phyloP scores from a whole-genome alignment of 2,888 invertebrate genomes.

The Hermaeophaga mercurialis region DNA sequence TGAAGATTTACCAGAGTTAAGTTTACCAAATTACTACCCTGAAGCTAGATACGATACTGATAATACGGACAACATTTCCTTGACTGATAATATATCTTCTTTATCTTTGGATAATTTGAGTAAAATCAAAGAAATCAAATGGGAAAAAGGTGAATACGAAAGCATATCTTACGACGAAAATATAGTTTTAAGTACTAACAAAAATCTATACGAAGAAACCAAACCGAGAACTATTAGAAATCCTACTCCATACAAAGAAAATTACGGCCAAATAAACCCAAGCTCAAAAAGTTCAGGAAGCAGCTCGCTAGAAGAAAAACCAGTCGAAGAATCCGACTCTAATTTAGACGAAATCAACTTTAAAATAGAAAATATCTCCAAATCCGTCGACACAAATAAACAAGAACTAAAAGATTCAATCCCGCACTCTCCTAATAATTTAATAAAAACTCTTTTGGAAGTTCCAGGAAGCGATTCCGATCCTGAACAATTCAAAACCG shows the following conservation, averaged over 20 bases:
- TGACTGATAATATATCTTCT: constrained; percentile 54
- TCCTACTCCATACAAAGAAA: constrained; percentile 46
- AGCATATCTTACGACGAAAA: constrained; percentile 56
- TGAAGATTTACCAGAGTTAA: constrained; percentile 52
- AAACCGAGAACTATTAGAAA: constrained; percentile 54
- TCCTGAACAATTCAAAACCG: constrained; percentile 50
- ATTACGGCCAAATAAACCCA: constrained; percentile 37
- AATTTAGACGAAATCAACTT: constrained; percentile 51
- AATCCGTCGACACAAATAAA: constrained; percentile 14
- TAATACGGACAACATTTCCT: constrained; percentile 58
- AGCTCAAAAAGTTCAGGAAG: constrained; percentile 13
- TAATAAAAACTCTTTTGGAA: constrained; percentile 44
- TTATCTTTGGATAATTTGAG: constrained; percentile 48
- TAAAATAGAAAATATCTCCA: constrained; percentile 45
- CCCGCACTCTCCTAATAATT: constrained; percentile 7
- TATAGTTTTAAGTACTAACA: constrained; percentile 49
- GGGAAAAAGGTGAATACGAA: constrained; percentile 40
- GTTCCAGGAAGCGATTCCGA: constrained; percentile 36
- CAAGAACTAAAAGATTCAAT: neutral
- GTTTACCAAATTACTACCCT: constrained; percentile 57
- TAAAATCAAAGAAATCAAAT: constrained; percentile 47
- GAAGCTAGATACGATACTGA: constrained; percentile 60
- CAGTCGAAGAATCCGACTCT: constrained; percentile 44
- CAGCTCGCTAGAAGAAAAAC: constrained; percentile 16
- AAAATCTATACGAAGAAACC: constrained; percentile 47